Evolutionary conservation across 2,113 vertebrate genomes (phyloP).

Genomic region (Nothoprocta perdicaria): DNA sequence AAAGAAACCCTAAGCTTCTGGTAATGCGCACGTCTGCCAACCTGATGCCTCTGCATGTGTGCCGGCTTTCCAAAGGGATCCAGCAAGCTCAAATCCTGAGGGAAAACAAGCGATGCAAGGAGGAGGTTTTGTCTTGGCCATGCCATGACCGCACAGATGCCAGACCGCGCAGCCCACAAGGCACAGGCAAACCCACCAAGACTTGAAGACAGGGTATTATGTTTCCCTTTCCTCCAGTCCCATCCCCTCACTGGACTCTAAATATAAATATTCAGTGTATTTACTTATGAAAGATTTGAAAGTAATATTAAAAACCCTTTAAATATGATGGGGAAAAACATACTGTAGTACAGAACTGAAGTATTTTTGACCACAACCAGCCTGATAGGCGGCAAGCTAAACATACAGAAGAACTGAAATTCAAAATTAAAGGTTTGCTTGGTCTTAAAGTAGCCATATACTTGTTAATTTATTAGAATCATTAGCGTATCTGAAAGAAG

Average conservation of each 20-base stretch:
- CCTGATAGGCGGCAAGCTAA: conserved; percentile 45
- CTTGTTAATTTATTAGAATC: conserved; percentile 65
- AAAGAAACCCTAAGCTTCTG: not conserved
- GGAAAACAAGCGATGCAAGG: not conserved
- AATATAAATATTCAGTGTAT: conserved; percentile 34
- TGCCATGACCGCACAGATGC: not conserved
- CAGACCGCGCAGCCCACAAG: conserved; percentile 30
- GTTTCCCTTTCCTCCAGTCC: conserved; percentile 13
- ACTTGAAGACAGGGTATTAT: conserved; percentile 20
- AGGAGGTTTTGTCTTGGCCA: not conserved
- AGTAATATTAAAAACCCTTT: conserved; percentile 25
- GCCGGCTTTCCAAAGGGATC: not conserved
- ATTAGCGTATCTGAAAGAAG: conserved; percentile 49
- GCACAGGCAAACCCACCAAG: not conserved
- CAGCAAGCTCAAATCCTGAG: conserved; percentile 5
- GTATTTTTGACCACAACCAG: conserved; percentile 28
- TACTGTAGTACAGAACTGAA: conserved; percentile 5
- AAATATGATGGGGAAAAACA: not conserved
- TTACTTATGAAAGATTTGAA: conserved; percentile 31
- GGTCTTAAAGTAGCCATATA: conserved; percentile 26
- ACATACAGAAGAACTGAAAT: conserved; percentile 50
- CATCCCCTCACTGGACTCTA: conserved; percentile 7
- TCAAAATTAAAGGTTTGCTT: conserved; percentile 58
- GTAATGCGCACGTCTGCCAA: not conserved
- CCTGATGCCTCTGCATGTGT: not conserved